Conservation (phyloP, 1,140 invertebrate genomes). For the Hestina assimilis region DNA sequence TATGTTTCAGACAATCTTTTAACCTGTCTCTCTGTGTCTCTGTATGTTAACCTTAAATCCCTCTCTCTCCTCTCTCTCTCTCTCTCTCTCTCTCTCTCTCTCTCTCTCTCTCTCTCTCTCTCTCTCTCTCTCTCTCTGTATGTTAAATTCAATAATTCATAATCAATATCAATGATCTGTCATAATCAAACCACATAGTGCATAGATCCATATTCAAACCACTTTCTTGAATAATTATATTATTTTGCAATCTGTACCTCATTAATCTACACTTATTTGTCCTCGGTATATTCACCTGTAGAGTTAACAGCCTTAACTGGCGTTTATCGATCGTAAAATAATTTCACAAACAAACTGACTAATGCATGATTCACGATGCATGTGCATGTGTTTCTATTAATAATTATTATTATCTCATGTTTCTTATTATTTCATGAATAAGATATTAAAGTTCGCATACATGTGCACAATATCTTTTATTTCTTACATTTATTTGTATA, state of each 20-base stretch:
- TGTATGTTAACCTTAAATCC: no score
- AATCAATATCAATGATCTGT: no score
- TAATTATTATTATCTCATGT: slow-evolving; percentile 20
- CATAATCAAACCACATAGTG: no score
- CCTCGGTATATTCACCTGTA: slow-evolving; percentile 21
- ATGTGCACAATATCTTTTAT: no score
- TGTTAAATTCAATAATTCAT: no score
- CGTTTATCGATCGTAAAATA: slow-evolving; percentile 39
- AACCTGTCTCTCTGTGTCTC: no score
- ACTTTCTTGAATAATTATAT: neutral
- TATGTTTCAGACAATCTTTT: no score
- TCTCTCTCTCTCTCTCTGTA: no score
- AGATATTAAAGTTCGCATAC: neutral
- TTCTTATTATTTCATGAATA: slow-evolving; percentile 21
- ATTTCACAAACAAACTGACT: slow-evolving; percentile 40
- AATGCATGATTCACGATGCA: slow-evolving; percentile 42
- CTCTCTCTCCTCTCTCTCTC: no score
- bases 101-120: no score
- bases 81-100: no score
- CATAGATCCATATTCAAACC: neutral
- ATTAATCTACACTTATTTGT: slow-evolving; percentile 3
- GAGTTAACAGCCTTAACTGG: slow-evolving; percentile 23
- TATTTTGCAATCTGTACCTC: neutral
- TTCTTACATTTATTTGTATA: no score
- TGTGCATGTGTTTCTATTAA: slow-evolving; percentile 22